phyloP scores from a whole-genome alignment of 2,888 invertebrate species.

The Ormyrus rosae region DNA sequence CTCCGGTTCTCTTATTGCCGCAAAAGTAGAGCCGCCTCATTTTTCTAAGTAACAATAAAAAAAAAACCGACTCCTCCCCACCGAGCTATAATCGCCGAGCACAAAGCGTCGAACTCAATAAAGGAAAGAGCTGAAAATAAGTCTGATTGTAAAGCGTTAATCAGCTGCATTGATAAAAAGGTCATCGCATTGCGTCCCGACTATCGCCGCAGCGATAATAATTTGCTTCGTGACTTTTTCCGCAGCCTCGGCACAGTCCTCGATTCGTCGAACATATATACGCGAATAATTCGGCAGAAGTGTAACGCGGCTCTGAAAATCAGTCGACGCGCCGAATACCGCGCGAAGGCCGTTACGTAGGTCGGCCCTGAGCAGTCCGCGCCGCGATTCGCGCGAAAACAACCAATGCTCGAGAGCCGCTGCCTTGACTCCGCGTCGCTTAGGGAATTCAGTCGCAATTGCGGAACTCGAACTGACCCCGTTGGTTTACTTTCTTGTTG shows the following conservation, averaged over 20 bases:
- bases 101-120: no score
- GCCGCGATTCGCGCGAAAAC: conserved; percentile 29
- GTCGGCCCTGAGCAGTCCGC: conserved; percentile 34
- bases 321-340: background rate
- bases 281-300: background rate
- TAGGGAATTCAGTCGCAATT: no score
- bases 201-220: background rate
- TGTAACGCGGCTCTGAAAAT: background rate
- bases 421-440: background rate
- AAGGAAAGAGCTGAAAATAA: background rate
- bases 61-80: no score
- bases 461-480: background rate
- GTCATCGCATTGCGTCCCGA: background rate
- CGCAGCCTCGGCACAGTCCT: no score
- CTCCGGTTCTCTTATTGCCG: no score
- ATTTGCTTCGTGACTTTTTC: conserved; percentile 13
- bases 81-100: no score
- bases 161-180: conserved; percentile 31
- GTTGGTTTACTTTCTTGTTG: conserved; percentile 40
- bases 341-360: conserved; percentile 44
- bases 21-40: no score
- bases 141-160: conserved; percentile 30
- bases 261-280: background rate
- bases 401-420: conserved; percentile 29
- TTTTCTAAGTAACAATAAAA: no score